Percentiles rank a stretch among this genome's conserved stretches.
phyloP scores from a whole-genome alignment of 2,888 invertebrate species.

The Cantharis lateralis region DNA sequence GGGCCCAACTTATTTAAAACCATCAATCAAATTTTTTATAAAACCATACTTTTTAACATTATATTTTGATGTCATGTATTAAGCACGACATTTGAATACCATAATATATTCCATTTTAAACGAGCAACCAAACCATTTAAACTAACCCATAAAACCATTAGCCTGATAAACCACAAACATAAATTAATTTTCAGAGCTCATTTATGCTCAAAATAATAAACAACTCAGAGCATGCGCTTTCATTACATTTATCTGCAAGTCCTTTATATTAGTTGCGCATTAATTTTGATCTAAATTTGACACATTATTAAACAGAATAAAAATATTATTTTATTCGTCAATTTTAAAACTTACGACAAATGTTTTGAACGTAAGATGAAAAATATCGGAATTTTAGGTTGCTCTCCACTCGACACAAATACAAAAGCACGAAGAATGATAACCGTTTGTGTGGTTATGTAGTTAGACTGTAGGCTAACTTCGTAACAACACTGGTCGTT shows the following conservation, averaged over 20 bases:
- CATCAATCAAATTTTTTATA: conserved; percentile 21
- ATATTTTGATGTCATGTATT: conserved; percentile 33
- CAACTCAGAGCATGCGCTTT: conserved; percentile 18
- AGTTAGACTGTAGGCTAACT: neutral
- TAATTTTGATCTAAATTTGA: neutral
- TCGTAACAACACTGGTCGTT: neutral
- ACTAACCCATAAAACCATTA: conserved; percentile 54
- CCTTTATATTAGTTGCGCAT: neutral
- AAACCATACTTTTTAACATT: conserved; percentile 40
- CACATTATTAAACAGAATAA: neutral
- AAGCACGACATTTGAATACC: conserved; percentile 42
- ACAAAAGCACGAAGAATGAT: neutral
- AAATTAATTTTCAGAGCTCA: conserved; percentile 41
- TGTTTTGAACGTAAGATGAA: neutral
- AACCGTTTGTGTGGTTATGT: neutral
- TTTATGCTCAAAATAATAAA: conserved; percentile 10
- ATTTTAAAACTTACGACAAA: neutral
- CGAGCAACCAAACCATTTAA: conserved; percentile 57
- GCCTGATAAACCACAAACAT: conserved; percentile 58
- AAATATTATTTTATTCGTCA: neutral
- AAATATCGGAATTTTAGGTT: neutral
- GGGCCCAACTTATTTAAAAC: conserved; percentile 9
- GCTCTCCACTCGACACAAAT: neutral
- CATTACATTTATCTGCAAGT: neutral
- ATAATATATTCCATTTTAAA: conserved; percentile 53